Conservation (phyloP, 2,797 vertebrate species). For the Odontamblyopus rebecca region DNA sequence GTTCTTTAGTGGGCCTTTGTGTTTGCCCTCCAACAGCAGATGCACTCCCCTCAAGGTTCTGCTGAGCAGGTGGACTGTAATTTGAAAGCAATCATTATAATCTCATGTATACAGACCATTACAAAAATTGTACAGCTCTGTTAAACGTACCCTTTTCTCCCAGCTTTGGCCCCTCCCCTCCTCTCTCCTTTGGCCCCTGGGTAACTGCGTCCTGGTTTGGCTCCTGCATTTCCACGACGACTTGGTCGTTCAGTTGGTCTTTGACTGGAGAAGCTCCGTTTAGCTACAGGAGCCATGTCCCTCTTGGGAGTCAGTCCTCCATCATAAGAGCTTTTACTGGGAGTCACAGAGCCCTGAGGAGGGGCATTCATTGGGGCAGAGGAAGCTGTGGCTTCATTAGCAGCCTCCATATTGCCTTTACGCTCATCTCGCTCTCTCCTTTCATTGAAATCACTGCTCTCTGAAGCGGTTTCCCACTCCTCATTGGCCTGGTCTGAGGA, state of each 20-base stretch:
- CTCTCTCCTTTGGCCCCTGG: conserved; percentile 89
- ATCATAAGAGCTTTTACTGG: conserved; percentile 75
- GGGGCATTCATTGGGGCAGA: conserved; percentile 45
- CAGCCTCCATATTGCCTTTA: conserved; percentile 82
- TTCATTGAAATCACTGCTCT: conserved; percentile 99
- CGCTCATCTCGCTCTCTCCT: conserved; percentile 93
- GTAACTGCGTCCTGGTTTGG: conserved; percentile 89
- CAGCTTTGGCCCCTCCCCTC: conserved; percentile 86
- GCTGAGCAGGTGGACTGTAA: conserved; percentile 65
- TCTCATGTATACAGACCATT: not conserved
- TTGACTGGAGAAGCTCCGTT: conserved; percentile 97
- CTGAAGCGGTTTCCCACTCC: conserved; percentile 98
- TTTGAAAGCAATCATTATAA: conserved; percentile 6
- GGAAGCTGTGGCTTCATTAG: conserved; percentile 66
- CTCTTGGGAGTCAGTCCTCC: conserved; percentile 79
- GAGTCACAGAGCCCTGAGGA: conserved; percentile 62
- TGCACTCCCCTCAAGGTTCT: conserved; percentile 73
- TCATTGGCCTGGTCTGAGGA: conserved; percentile 99
- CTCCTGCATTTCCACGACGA: conserved; percentile 86
- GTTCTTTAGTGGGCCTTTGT: conserved; percentile 84
- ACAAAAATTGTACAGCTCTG: not conserved
- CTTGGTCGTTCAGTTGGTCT: conserved; percentile 92
- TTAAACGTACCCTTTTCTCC: conserved; percentile 90
- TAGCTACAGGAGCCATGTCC: conserved; percentile 84
- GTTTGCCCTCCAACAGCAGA: conserved; percentile 56